phyloP scores from a whole-genome alignment of 2,113 vertebrate species.

The Clarias macrocephalus region DNA sequence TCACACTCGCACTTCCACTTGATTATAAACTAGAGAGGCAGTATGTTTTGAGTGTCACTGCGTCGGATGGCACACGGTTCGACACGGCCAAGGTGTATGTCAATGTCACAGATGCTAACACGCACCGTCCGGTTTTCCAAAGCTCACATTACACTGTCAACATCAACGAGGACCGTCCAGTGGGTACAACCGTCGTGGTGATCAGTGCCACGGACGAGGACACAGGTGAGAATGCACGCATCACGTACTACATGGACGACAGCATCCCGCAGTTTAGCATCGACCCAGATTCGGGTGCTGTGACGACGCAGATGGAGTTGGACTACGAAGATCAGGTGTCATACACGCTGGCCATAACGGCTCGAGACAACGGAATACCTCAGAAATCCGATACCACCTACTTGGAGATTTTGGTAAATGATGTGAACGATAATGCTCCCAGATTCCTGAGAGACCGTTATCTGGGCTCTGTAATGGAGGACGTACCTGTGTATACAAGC shows the following conservation, averaged over 20 bases:
- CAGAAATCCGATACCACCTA: constrained; percentile 98
- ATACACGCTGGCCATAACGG: constrained; percentile 92
- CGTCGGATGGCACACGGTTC: constrained; percentile 85
- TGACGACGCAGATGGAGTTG: constrained; percentile 91
- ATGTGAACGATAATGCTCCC: constrained; percentile 92
- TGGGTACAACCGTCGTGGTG: constrained; percentile 88
- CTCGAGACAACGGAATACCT: constrained; percentile 91
- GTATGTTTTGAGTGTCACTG: constrained; percentile 84
- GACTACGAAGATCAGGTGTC: constrained; percentile 97
- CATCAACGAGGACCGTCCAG: constrained; percentile 85
- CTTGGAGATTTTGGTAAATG: constrained; percentile 92
- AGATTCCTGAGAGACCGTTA: constrained; percentile 88
- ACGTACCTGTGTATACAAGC: constrained; percentile 88
- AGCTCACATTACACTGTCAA: constrained; percentile 95
- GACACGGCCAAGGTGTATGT: constrained; percentile 86
- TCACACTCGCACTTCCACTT: constrained; percentile 87
- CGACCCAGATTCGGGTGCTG: constrained; percentile 81
- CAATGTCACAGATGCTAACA: constrained; percentile 95
- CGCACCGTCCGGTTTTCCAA: constrained; percentile 93
- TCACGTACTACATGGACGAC: constrained; percentile 96
- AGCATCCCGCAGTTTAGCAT: constrained; percentile 97
- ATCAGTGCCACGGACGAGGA: constrained; percentile 96
- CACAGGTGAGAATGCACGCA: constrained; percentile 89
- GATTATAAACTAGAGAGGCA: constrained; percentile 97
- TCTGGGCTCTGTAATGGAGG: constrained; percentile 86